phyloP scores from a whole-genome alignment of 2,797 vertebrate genomes.

The Propithecus deckenii region DNA sequence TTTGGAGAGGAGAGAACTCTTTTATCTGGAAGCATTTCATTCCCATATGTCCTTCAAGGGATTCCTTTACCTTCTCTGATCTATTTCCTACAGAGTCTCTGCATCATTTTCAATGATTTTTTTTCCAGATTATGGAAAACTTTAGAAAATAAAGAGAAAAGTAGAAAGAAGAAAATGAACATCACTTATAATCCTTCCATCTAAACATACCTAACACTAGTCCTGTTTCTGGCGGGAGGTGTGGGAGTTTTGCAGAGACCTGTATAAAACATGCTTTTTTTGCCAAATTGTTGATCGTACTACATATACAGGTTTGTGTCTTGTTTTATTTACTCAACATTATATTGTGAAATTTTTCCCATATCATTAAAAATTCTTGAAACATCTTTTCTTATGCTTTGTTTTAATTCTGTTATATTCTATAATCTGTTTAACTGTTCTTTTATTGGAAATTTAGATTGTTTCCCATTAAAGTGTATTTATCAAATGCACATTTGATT shows the following conservation, averaged over 20 bases:
- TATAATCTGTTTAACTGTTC: background rate
- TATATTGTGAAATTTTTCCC: background rate
- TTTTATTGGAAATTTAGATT: conserved; percentile 12
- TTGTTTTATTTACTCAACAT: background rate
- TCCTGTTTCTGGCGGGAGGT: background rate
- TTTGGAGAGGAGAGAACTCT: background rate
- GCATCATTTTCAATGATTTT: background rate
- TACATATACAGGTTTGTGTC: background rate
- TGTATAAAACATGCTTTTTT: background rate
- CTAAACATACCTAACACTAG: background rate
- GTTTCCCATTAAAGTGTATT: background rate
- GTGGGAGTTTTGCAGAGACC: background rate
- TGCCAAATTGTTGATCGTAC: background rate
- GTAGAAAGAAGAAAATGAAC: background rate
- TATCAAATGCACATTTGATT: background rate
- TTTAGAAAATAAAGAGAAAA: background rate
- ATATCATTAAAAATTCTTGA: background rate
- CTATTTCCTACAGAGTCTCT: background rate
- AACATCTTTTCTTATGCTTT: background rate
- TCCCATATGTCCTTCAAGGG: background rate
- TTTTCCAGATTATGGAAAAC: conserved; percentile 16
- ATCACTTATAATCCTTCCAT: background rate
- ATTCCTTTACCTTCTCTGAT: background rate
- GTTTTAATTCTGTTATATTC: background rate
- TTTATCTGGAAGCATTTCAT: background rate